phyloP scores from a whole-genome alignment of 1,140 invertebrate genomes.

The Drosophila kepulauana region DNA sequence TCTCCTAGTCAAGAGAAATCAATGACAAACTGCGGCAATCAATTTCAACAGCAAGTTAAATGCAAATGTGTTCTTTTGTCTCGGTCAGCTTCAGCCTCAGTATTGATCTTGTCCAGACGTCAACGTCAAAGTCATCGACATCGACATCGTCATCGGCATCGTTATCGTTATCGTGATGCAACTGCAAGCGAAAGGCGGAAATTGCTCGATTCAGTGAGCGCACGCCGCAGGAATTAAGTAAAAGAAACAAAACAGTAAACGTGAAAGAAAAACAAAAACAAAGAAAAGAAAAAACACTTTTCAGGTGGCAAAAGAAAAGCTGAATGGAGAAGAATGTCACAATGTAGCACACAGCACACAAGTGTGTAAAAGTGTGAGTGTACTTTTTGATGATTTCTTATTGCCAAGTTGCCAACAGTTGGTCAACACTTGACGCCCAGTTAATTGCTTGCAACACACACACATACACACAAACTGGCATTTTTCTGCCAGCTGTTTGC shows the following conservation, averaged over 20 bases:
- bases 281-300: conserved; percentile 2
- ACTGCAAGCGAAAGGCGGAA: conserved; percentile 47
- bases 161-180: conserved; percentile 24
- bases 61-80: too few species aligned
- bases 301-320: background rate
- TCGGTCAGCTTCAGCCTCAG: background rate
- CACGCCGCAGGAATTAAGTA: conserved; percentile 34
- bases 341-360: conserved; percentile 2
- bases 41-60: too few species aligned
- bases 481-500: conserved; percentile 29
- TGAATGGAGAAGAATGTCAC: conserved; percentile 31
- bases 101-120: too few species aligned
- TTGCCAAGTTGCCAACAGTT: conserved; percentile 20
- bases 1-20: too few species aligned
- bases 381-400: conserved; percentile 26
- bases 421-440: conserved; percentile 52
- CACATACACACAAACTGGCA: background rate
- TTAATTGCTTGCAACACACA: conserved; percentile 53
- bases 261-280: background rate
- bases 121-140: conserved; percentile 7
- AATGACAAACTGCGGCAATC: too few species aligned
- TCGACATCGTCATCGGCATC: conserved; percentile 1
- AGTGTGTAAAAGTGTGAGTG: background rate
- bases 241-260: conserved; percentile 2
- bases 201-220: conserved; percentile 31